Evolutionary conservation across 2,888 invertebrate species (phyloP).

Genomic region (Aproaerema taeniolella): DNA sequence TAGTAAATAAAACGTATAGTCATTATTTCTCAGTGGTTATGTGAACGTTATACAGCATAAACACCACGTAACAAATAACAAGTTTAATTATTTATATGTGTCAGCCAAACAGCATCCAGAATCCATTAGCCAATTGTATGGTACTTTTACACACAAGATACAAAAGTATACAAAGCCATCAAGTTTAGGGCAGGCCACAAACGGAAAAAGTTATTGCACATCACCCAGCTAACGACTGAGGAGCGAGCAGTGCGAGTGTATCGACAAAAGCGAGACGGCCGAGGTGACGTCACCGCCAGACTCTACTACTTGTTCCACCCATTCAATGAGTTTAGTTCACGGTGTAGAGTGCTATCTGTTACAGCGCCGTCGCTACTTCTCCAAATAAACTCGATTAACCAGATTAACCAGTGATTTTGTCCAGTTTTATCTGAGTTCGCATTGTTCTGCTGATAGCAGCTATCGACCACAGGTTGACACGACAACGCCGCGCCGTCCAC

Average conservation of each 20-base stretch:
- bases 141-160: conserved; percentile 1
- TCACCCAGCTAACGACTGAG: conserved; percentile 7
- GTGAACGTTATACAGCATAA: too few species aligned
- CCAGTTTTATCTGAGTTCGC: conserved; percentile 2
- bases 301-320: conserved; percentile 16
- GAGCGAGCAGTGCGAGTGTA: conserved; percentile 16
- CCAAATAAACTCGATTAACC: neutral
- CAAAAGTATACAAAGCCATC: conserved; percentile 1
- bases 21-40: too few species aligned
- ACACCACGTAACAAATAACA: too few species aligned
- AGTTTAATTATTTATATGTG: too few species aligned
- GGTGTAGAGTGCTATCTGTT: conserved; percentile 1
- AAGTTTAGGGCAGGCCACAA: neutral
- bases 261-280: conserved; percentile 37
- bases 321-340: conserved; percentile 21
- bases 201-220: conserved; percentile 7
- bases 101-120: neutral
- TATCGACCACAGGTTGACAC: conserved; percentile 19
- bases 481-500: conserved; percentile 16
- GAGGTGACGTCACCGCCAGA: conserved; percentile 23
- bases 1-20: too few species aligned
- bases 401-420: conserved; percentile 24
- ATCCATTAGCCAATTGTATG: neutral
- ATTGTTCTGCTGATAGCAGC: too few species aligned
- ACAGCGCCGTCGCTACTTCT: neutral